These are phyloP conservation scores for Uloborus diversus DNA, from an alignment of 1,140 invertebrate species.

Conservation along the genomic window DNA sequence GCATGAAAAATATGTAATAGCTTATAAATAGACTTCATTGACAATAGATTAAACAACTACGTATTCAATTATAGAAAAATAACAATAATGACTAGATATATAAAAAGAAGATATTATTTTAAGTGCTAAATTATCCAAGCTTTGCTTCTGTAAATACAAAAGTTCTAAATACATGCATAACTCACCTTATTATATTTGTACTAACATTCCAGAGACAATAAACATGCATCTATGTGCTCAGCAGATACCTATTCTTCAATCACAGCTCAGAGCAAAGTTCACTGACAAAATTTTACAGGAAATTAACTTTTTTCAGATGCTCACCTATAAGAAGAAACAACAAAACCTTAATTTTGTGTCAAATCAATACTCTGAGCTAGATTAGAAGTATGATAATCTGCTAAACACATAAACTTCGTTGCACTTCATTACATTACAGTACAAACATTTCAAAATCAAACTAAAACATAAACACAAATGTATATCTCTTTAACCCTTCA, in stretches of 20 bases:
- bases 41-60: too few species aligned
- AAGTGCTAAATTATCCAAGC: background rate
- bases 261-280: constrained; percentile 51
- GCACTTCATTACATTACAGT: too few species aligned
- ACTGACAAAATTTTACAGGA: constrained; percentile 41
- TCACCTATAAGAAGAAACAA: constrained; percentile 51
- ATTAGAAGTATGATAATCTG: constrained; percentile 29
- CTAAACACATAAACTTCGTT: constrained; percentile 1
- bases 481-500: too few species aligned
- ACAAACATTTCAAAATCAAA: too few species aligned
- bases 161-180: too few species aligned
- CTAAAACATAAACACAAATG: too few species aligned
- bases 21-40: too few species aligned
- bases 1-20: background rate
- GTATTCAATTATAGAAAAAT: background rate
- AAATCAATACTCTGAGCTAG: constrained; percentile 39
- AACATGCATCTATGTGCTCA: constrained; percentile 2
- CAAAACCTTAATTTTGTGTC: constrained; percentile 24
- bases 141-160: too few species aligned
- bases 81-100: background rate
- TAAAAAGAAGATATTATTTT: background rate
- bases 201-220: too few species aligned
- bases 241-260: constrained; percentile 33
- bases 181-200: background rate
- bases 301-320: constrained; percentile 5